Conservation (phyloP, 2,888 invertebrate species). For the Lasioglossum lativentre region DNA sequence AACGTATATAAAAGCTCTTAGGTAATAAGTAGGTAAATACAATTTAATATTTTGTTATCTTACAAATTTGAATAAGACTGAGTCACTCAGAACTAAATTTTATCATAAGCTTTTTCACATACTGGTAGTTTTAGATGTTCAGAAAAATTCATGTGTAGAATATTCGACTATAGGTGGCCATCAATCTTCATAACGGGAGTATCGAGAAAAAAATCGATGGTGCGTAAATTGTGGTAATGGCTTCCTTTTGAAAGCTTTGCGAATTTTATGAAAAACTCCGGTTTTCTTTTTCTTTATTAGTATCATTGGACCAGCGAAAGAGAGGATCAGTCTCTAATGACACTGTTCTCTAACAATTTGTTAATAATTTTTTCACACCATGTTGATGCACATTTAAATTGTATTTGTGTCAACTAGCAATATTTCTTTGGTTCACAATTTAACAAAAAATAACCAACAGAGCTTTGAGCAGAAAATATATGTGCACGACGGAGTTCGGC, state of each 20-base stretch:
- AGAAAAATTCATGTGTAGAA: background rate
- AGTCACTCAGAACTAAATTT: slow-evolving; percentile 26
- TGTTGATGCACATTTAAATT: too few species aligned
- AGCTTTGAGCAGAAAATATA: background rate
- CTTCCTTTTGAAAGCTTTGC: background rate
- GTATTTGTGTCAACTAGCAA: too few species aligned
- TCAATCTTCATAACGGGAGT: too few species aligned
- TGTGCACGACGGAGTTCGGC: background rate
- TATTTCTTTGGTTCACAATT: background rate
- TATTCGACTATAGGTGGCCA: background rate
- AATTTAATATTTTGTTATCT: slow-evolving; percentile 19
- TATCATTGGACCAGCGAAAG: too few species aligned
- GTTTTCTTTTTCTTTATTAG: too few species aligned
- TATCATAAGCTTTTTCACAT: background rate
- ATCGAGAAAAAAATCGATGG: background rate
- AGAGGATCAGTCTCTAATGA: too few species aligned
- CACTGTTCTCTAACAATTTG: too few species aligned
- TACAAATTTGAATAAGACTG: slow-evolving; percentile 48
- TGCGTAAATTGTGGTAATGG: background rate
- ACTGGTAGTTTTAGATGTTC: background rate
- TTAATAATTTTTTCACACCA: too few species aligned
- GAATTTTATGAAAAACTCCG: background rate
- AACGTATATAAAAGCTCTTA: background rate
- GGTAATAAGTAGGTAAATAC: slow-evolving; percentile 41
- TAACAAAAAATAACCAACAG: background rate